These are phyloP conservation scores for Fulica atra DNA, from an alignment of 2,113 vertebrate species.

Conservation along the genomic window DNA sequence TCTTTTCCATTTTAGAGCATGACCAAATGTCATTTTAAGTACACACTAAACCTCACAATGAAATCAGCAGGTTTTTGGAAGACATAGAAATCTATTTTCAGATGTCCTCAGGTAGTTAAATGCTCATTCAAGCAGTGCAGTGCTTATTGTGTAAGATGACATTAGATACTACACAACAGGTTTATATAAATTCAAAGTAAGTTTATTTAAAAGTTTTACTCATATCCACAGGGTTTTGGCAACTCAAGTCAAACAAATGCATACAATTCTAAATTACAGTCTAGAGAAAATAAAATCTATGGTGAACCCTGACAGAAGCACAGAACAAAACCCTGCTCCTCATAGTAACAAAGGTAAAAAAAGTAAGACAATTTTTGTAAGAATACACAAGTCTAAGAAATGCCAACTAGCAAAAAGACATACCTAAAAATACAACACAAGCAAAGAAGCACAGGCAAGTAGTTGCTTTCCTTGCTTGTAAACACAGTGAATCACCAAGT, in stretches of 20 bases:
- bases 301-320: not conserved
- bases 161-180: not conserved
- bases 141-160: not conserved
- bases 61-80: not conserved
- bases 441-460: not conserved
- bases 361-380: not conserved
- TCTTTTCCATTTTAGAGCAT: not conserved
- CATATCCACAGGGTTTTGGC: not conserved
- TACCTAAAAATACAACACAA: not conserved
- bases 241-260: not conserved
- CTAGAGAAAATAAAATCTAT: not conserved
- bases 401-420: not conserved
- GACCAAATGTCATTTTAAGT: not conserved
- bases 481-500: slow-evolving; percentile 2
- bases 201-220: not conserved
- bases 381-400: not conserved
- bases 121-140: not conserved
- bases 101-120: not conserved
- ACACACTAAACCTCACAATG: not conserved
- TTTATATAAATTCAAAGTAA: not conserved
- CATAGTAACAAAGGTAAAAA: not conserved
- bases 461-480: not conserved
- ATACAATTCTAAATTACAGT: not conserved
- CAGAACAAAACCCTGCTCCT: not conserved
- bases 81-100: not conserved